Evolutionary conservation across 2,888 invertebrate genomes (phyloP).

Genomic region (Steinernema carpocapsae): DNA sequence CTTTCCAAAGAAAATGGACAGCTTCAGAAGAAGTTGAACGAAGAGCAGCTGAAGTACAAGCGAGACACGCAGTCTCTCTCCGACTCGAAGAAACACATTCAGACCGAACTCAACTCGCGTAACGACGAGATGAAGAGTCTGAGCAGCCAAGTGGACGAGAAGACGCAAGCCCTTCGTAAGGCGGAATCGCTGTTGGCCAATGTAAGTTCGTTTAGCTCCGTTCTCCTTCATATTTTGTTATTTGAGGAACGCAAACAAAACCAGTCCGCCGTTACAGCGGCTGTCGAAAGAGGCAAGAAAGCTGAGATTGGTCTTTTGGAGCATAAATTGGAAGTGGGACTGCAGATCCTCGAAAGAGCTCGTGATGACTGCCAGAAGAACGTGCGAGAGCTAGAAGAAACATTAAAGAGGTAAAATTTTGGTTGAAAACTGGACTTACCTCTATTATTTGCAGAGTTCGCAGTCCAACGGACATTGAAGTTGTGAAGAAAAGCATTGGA

Average conservation of each 20-base stretch:
- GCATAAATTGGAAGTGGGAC: slow-evolving; percentile 57
- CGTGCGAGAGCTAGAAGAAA: slow-evolving; percentile 32
- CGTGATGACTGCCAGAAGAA: slow-evolving; percentile 54
- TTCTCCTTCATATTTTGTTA: not conserved
- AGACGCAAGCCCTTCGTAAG: slow-evolving; percentile 46
- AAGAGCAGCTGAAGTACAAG: slow-evolving; percentile 47
- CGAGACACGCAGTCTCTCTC: slow-evolving; percentile 49
- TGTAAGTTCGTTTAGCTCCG: slow-evolving; percentile 42
- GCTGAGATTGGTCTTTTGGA: slow-evolving; percentile 58
- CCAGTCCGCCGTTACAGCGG: slow-evolving; percentile 38
- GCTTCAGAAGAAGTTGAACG: slow-evolving; percentile 44
- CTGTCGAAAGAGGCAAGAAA: slow-evolving; percentile 58
- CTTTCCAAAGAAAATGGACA: slow-evolving; percentile 30
- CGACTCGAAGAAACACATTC: slow-evolving; percentile 54
- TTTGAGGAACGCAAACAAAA: slow-evolving; percentile 40
- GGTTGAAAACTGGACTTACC: not conserved
- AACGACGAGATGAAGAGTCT: slow-evolving; percentile 51
- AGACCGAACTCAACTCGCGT: slow-evolving; percentile 50
- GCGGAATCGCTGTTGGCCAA: slow-evolving; percentile 48
- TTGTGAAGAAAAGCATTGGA: slow-evolving; percentile 22
- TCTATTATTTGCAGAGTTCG: not conserved
- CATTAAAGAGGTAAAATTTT: not conserved
- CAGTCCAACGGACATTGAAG: slow-evolving; percentile 36
- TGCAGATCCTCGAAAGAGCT: slow-evolving; percentile 58
- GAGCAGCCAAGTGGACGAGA: slow-evolving; percentile 57